phyloP scores from a whole-genome alignment of 2,113 vertebrate species.

The Rhombomys opimus region DNA sequence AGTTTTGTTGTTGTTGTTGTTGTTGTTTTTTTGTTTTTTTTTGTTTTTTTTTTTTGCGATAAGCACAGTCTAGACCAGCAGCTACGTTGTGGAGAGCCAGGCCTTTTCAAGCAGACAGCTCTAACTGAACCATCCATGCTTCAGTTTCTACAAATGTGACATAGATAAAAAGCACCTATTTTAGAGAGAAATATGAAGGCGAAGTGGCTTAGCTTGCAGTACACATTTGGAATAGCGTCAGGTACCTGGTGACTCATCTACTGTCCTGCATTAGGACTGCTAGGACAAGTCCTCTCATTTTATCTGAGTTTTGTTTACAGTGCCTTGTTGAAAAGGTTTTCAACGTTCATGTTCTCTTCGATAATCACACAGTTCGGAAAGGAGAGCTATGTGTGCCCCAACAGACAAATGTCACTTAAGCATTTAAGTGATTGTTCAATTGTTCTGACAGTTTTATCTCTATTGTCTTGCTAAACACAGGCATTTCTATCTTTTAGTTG shows the following conservation, averaged over 20 bases:
- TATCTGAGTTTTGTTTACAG: neutral
- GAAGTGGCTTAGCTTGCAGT: neutral
- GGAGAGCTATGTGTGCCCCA: too few species aligned
- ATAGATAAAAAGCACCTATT: neutral
- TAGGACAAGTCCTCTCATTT: neutral
- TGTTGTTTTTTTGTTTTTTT: too few species aligned
- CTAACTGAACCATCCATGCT: neutral
- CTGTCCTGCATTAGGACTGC: too few species aligned
- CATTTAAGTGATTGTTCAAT: too few species aligned
- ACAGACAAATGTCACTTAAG: neutral
- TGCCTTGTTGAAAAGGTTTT: neutral
- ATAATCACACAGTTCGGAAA: neutral
- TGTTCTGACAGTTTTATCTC: too few species aligned
- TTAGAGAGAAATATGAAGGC: neutral
- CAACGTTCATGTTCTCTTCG: neutral
- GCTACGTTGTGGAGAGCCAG: neutral
- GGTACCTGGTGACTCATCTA: neutral
- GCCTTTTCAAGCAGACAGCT: neutral
- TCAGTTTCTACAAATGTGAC: conserved; percentile 12
- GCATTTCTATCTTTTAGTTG: too few species aligned
- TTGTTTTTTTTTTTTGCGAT: too few species aligned
- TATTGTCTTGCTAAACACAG: too few species aligned
- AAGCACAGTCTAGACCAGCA: neutral
- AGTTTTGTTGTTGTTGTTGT: neutral
- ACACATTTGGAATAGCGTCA: neutral